Percentiles rank a stretch among this genome's conserved stretches.
Evolutionary conservation across 2,113 vertebrate species (phyloP).

Genomic region (Promerops cafer): DNA sequence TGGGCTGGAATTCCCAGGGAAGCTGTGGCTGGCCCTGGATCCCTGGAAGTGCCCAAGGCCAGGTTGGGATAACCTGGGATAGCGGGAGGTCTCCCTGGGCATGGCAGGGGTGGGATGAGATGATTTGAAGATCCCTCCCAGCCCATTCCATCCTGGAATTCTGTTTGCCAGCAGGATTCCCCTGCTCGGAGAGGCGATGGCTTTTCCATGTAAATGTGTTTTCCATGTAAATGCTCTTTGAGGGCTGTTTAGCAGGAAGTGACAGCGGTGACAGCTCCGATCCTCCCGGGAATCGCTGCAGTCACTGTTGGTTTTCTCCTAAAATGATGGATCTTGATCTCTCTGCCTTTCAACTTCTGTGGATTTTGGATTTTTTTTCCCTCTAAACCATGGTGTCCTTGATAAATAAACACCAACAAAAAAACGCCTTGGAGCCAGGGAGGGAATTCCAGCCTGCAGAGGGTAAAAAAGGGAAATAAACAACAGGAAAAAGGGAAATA

Average conservation of each 20-base stretch:
- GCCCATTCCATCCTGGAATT: fast-evolving
- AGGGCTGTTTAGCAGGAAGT: conserved; percentile 18
- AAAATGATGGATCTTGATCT: conserved; percentile 33
- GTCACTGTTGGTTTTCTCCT: conserved; percentile 28
- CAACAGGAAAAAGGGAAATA: no score
- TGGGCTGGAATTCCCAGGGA: fast-evolving
- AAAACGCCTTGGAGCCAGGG: neutral
- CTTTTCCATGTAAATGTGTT: neutral
- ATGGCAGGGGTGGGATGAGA: fast-evolving
- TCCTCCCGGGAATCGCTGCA: neutral
- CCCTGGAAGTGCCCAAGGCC: neutral
- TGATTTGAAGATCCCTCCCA: neutral
- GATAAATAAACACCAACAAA: neutral
- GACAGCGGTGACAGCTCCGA: conserved; percentile 31
- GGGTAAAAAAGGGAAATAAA: neutral
- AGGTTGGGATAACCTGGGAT: fast-evolving
- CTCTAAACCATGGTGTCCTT: neutral
- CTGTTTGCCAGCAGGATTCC: neutral
- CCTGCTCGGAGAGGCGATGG: neutral
- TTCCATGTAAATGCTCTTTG: conserved; percentile 1
- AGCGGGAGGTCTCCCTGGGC: fast-evolving
- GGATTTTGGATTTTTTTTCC: neutral
- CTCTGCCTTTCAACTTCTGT: neutral
- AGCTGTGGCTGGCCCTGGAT: neutral
- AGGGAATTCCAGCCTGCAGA: neutral